phyloP scores from a whole-genome alignment of 2,797 vertebrate species.

The Neomorphus geoffroyi region DNA sequence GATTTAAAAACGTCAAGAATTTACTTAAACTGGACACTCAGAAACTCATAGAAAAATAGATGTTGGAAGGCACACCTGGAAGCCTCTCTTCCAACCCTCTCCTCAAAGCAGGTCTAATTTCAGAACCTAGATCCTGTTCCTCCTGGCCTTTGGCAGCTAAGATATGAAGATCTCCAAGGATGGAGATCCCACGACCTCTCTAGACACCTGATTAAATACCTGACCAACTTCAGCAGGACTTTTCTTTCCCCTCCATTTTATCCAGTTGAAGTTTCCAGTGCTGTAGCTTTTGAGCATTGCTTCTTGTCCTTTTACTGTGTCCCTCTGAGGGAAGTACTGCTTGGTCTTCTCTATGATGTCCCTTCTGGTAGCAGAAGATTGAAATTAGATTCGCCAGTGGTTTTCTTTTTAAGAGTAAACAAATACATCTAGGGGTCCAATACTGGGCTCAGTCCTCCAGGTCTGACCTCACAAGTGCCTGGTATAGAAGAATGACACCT shows the following conservation, averaged over 20 bases:
- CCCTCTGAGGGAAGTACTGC: background rate
- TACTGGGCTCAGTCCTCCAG: background rate
- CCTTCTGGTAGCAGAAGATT: background rate
- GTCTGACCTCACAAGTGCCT: background rate
- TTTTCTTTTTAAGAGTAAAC: background rate
- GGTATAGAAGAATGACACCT: background rate
- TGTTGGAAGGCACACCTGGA: background rate
- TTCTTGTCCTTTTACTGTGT: background rate
- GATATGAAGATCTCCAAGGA: background rate
- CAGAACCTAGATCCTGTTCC: background rate
- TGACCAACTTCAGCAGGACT: background rate
- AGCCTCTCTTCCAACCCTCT: background rate
- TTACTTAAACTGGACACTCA: background rate
- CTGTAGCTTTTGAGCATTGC: background rate
- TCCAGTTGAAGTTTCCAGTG: background rate
- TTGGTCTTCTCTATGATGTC: background rate
- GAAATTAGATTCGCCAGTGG: background rate
- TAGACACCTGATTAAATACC: background rate
- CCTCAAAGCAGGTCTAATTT: background rate
- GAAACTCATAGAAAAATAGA: background rate
- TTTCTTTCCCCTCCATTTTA: rapidly evolving
- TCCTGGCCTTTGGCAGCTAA: background rate
- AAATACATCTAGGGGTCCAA: background rate
- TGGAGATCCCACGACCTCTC: background rate
- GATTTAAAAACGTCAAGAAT: background rate